Conservation (phyloP, 2,797 vertebrate species). For the Enteromius unitaeniatus region DNA sequence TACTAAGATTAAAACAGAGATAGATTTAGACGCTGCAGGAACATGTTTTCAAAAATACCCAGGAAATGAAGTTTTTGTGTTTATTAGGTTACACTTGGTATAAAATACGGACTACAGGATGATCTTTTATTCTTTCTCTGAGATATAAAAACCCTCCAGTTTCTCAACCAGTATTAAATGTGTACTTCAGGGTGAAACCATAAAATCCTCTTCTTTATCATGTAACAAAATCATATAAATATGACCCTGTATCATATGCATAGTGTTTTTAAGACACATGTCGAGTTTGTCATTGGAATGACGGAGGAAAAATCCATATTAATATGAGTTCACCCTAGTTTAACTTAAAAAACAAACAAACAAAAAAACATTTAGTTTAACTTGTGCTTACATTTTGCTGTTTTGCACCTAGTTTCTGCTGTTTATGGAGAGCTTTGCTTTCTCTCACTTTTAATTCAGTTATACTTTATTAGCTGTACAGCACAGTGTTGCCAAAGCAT, state of each 20-base stretch:
- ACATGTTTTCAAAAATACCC: neutral
- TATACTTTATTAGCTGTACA: neutral
- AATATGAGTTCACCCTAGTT: neutral
- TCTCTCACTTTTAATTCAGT: slow-evolving; percentile 39
- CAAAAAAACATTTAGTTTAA: neutral
- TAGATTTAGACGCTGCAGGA: neutral
- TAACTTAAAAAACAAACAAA: neutral
- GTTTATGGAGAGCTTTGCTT: neutral
- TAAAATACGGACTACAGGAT: neutral
- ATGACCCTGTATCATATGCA: neutral
- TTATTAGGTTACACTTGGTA: neutral
- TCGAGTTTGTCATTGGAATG: neutral
- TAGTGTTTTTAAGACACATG: neutral
- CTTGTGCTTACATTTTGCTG: neutral
- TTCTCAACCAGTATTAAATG: neutral
- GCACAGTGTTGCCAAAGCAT: no score
- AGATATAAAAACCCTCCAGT: neutral
- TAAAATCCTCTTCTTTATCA: neutral
- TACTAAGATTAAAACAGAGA: neutral
- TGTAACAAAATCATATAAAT: neutral
- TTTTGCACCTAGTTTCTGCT: neutral
- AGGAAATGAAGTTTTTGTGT: neutral
- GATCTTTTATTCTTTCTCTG: neutral
- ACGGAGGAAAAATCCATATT: no score
- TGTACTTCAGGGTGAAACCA: neutral